Conservation (phyloP, 2,797 vertebrate species). For the Sebastes iracundus region DNA sequence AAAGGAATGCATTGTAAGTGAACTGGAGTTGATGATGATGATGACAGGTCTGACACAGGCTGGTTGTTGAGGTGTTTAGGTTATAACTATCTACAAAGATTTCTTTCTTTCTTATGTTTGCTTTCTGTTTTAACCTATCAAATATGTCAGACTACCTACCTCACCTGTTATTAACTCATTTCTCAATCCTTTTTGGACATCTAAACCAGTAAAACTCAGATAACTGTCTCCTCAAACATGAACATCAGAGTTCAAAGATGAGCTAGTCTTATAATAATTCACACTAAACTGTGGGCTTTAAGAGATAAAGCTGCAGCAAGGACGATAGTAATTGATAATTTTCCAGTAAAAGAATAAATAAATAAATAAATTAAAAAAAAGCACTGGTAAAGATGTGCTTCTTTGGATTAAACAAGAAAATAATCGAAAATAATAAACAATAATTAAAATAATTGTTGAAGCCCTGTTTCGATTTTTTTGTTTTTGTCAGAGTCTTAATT, state of each 20-base stretch:
- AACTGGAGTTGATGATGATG: not conserved
- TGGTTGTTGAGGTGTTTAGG: not conserved
- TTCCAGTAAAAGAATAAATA: no score
- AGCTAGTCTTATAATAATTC: accelerated
- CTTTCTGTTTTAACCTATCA: not conserved
- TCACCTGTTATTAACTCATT: not conserved
- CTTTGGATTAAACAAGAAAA: not conserved
- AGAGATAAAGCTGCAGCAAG: no score
- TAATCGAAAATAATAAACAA: not conserved
- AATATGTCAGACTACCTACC: no score
- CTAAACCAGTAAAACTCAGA: not conserved
- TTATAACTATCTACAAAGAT: not conserved
- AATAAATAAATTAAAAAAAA: not conserved
- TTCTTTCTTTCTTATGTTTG: not conserved
- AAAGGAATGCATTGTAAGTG: constrained; percentile 77
- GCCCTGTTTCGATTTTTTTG: not conserved
- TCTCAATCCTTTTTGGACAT: not conserved
- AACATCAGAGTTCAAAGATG: not conserved
- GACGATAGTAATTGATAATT: not conserved
- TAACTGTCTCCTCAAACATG: not conserved
- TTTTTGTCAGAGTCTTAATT: not conserved
- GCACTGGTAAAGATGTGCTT: not conserved
- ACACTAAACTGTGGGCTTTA: not conserved
- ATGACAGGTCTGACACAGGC: constrained; percentile 6
- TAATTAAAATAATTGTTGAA: not conserved